A percentile compares a stretch with the other conserved stretches of the same genome.
These are phyloP conservation scores for Toxonevra muliebris DNA, from an alignment of 2,888 invertebrate genomes.

Conservation along the genomic window DNA sequence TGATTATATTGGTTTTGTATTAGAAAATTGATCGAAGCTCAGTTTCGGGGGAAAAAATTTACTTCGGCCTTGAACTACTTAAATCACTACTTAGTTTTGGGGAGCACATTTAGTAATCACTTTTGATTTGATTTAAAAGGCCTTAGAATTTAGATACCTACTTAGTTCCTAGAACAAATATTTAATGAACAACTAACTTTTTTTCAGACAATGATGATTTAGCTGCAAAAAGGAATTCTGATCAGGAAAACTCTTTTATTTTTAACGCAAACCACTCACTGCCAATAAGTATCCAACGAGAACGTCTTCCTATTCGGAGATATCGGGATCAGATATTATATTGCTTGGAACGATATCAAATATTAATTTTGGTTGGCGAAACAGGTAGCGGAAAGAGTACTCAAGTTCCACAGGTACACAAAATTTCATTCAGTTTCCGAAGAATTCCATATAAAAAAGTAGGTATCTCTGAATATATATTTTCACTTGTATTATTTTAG, in stretches of 20 bases:
- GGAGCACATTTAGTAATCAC: too few relatives aligned
- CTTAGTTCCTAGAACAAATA: too few relatives aligned
- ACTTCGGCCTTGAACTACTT: too few relatives aligned
- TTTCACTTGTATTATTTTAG: background rate
- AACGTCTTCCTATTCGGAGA: conserved; percentile 25
- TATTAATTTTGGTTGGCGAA: conserved; percentile 89
- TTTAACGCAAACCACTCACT: conserved; percentile 87
- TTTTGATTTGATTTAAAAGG: too few relatives aligned
- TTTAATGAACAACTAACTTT: background rate
- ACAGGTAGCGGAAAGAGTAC: conserved; percentile 89
- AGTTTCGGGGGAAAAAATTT: too few relatives aligned
- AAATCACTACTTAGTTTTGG: too few relatives aligned
- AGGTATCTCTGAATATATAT: conserved; percentile 4
- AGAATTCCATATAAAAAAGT: conserved; percentile 5
- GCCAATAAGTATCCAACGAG: conserved; percentile 79
- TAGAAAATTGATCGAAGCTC: too few relatives aligned
- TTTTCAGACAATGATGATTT: conserved; percentile 28
- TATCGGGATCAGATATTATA: conserved; percentile 76
- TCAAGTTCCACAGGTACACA: conserved; percentile 45
- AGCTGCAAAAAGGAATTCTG: conserved; percentile 16
- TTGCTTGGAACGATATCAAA: conserved; percentile 88
- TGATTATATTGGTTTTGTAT: too few relatives aligned
- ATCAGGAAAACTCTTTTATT: conserved; percentile 70
- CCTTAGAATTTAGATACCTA: too few relatives aligned
- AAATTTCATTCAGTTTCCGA: background rate